A percentile compares a stretch with the other conserved stretches of the same genome.
Conservation (phyloP, 2,888 invertebrate genomes). For the Drosophila ezoana region DNA sequence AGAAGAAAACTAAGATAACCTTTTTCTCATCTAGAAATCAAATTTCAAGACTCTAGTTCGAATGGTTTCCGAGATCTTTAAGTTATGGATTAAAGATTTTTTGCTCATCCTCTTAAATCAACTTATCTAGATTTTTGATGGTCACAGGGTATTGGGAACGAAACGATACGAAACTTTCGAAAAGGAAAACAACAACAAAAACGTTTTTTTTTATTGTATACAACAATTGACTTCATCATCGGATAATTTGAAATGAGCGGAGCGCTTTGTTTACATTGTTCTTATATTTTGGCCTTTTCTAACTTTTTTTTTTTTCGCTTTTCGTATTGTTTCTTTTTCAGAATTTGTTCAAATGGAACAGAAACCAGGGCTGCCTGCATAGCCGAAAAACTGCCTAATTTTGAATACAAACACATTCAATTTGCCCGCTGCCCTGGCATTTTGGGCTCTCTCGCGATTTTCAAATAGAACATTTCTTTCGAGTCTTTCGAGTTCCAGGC, state of each 20-base stretch:
- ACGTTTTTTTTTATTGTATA: conserved; percentile 61
- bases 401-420: neutral
- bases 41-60: neutral
- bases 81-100: neutral
- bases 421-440: conserved; percentile 20
- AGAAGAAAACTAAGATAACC: no score
- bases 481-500: conserved; percentile 22
- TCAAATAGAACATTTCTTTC: conserved; percentile 14
- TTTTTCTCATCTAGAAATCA: neutral
- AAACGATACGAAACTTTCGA: conserved; percentile 47
- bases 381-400: neutral
- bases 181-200: conserved; percentile 45
- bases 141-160: conserved; percentile 34
- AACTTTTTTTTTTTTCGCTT: conserved; percentile 28
- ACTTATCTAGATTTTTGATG: neutral
- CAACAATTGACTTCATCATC: conserved; percentile 81
- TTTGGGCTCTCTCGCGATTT: conserved; percentile 16
- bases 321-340: conserved; percentile 55
- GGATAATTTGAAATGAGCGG: conserved; percentile 79
- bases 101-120: no score
- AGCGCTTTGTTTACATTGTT: conserved; percentile 81
- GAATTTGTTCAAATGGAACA: conserved; percentile 51
- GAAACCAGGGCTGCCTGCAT: conserved; percentile 40
- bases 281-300: conserved; percentile 53
- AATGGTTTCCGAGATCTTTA: neutral